phyloP scores from a whole-genome alignment of 2,113 vertebrate species.

The Nannospalax galili region DNA sequence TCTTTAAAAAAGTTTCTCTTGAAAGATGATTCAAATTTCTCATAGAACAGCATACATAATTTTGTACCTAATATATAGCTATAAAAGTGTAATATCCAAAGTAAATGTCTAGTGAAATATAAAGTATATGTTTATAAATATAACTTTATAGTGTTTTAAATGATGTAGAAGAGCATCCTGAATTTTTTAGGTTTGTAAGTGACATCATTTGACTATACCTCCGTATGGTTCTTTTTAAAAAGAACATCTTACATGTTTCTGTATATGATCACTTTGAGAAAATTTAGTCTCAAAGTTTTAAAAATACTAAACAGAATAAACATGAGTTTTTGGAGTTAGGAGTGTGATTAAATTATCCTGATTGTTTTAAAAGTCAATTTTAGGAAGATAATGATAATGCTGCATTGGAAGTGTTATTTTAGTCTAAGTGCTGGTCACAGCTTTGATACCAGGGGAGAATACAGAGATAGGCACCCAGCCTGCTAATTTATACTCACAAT shows the following conservation, averaged over 20 bases:
- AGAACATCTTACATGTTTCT: not conserved
- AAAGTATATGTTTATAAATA: constrained; percentile 1
- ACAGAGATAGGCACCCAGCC: constrained; percentile 39
- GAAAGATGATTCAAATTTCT: not conserved
- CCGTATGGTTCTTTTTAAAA: constrained; percentile 28
- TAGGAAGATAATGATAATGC: constrained; percentile 53
- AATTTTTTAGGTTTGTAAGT: constrained; percentile 18
- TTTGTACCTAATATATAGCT: constrained; percentile 31
- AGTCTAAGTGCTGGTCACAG: constrained; percentile 42
- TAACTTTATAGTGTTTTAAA: constrained; percentile 45
- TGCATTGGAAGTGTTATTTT: constrained; percentile 69
- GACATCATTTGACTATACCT: not conserved
- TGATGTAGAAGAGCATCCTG: constrained; percentile 1
- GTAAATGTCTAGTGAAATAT: not conserved
- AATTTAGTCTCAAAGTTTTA: constrained; percentile 51
- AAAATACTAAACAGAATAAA: constrained; percentile 44
- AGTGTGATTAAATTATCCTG: constrained; percentile 40
- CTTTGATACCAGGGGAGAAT: constrained; percentile 53
- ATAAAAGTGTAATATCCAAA: constrained; percentile 18
- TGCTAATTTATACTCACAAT: constrained; percentile 54
- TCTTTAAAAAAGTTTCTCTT: not conserved
- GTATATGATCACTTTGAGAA: not conserved
- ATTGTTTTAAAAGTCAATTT: constrained; percentile 63
- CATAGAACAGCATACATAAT: not conserved
- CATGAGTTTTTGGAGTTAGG: constrained; percentile 32